Percentiles rank a stretch among this genome's conserved stretches.
These are phyloP conservation scores for Oegoconia quadripuncta DNA, from an alignment of 2,888 invertebrate genomes.

Conservation along the genomic window DNA sequence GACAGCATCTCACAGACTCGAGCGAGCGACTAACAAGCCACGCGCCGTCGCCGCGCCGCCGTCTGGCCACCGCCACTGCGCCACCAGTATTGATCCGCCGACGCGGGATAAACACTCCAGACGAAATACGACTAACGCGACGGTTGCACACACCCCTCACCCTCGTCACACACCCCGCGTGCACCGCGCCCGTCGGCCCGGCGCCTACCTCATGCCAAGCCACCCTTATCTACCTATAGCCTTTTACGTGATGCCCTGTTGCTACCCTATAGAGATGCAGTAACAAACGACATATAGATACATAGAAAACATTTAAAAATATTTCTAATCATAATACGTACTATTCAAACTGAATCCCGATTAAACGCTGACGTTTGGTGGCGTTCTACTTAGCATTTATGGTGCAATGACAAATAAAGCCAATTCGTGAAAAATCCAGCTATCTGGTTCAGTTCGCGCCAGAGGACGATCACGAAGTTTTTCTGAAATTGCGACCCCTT, in stretches of 20 bases:
- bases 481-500: too few species aligned
- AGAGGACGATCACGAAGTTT: too few species aligned
- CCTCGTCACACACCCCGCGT: slow-evolving; percentile 41
- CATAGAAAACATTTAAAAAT: neutral
- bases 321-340: too few species aligned
- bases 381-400: too few species aligned
- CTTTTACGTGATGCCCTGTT: slow-evolving; percentile 40
- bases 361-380: too few species aligned
- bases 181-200: slow-evolving; percentile 36
- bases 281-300: too few species aligned
- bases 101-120: slow-evolving; percentile 78
- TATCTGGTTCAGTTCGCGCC: too few species aligned
- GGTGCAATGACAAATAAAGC: too few species aligned
- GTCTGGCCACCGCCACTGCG: slow-evolving; percentile 75
- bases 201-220: slow-evolving; percentile 39
- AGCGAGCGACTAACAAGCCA: slow-evolving; percentile 37
- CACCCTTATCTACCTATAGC: slow-evolving; percentile 30
- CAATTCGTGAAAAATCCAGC: too few species aligned
- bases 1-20: slow-evolving; percentile 78
- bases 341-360: too few species aligned
- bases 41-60: slow-evolving; percentile 74
- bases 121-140: slow-evolving; percentile 77
- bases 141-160: slow-evolving; percentile 69
- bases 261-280: slow-evolving; percentile 39
- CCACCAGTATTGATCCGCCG: slow-evolving; percentile 77